Conservation (phyloP, 2,113 vertebrate genomes). For the Zosterops hypoxanthus region DNA sequence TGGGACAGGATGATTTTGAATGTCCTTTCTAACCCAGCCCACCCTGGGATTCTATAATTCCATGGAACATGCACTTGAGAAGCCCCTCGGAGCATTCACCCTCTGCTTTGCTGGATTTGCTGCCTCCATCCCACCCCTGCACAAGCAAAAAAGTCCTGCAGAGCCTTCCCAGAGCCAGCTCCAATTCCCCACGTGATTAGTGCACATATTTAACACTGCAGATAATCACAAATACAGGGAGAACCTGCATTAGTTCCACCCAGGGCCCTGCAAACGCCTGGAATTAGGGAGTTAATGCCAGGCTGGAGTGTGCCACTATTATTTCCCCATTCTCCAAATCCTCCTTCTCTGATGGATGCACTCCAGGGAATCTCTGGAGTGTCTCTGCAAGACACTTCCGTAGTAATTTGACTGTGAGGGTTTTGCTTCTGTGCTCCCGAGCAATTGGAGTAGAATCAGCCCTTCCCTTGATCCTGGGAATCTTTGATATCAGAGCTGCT, state of each 20-base stretch:
- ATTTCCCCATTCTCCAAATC: not conserved
- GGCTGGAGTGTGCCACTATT: not conserved
- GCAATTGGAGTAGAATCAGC: not conserved
- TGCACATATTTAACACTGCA: not conserved
- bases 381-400: not conserved
- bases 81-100: rapidly evolving
- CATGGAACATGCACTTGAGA: not conserved
- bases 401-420: not conserved
- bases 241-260: not conserved
- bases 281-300: conserved; percentile 8
- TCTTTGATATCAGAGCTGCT: not conserved
- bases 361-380: not conserved
- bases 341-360: not conserved
- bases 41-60: not conserved
- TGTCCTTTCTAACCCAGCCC: not conserved
- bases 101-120: not conserved
- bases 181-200: not conserved
- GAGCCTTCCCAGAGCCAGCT: not conserved
- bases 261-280: not conserved
- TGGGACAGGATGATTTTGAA: not conserved
- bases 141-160: not conserved
- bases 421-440: conserved; percentile 14
- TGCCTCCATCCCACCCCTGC: not conserved
- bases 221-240: not conserved
- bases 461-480: not conserved